Percentiles rank a stretch among this genome's conserved stretches.
Conservation (phyloP, 2,888 invertebrate species). For the Silvanus unidentatus region DNA sequence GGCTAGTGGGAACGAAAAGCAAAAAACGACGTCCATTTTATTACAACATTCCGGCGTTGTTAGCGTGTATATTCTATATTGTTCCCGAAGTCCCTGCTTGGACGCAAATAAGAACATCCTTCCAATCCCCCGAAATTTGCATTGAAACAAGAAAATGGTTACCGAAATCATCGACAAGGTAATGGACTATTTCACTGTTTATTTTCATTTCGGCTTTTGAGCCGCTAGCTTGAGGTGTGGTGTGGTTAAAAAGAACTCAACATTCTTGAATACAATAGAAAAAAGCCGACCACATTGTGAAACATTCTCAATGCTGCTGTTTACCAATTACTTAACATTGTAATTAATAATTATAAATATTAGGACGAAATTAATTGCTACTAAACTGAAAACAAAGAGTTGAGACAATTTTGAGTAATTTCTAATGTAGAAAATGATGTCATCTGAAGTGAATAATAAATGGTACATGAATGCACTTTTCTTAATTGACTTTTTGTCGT, state of each 20-base stretch:
- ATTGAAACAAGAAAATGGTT: constrained; percentile 33
- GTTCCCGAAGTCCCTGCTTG: neutral
- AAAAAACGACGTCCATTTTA: neutral
- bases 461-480: too few species aligned
- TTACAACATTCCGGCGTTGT: constrained; percentile 5
- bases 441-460: too few species aligned
- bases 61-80: neutral
- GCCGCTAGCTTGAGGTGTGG: neutral
- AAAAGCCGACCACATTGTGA: neutral
- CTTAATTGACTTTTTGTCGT: too few species aligned
- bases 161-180: constrained; percentile 53
- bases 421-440: too few species aligned
- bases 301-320: too few species aligned
- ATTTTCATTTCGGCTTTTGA: neutral
- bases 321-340: too few species aligned
- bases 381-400: too few species aligned
- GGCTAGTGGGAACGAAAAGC: too few species aligned
- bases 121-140: neutral
- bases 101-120: neutral
- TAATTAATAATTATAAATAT: too few species aligned
- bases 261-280: neutral
- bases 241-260: neutral
- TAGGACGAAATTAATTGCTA: too few species aligned
- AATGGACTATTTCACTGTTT: constrained; percentile 11
- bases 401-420: too few species aligned